Evolutionary conservation across 1,140 invertebrate species (phyloP), one percentile per base, ranked within the genome.

Genomic region (Pseudoatta argentina): DNA sequence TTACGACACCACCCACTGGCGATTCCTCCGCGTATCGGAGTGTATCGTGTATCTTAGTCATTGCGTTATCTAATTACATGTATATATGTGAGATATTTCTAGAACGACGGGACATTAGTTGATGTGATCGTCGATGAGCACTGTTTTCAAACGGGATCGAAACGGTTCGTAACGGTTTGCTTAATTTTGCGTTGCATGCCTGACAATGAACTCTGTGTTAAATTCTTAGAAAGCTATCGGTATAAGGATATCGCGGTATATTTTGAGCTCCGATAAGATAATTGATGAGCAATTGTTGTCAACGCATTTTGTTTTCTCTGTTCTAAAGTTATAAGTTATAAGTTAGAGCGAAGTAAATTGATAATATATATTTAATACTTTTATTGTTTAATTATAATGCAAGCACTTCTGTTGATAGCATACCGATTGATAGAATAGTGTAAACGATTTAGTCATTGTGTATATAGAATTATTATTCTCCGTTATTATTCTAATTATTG

Each of bases 81-180:
- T 39, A 39, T 55, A 53, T n/a, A 44, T 16, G 27, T 14, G 24
- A 24, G 48, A 27, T 12, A 81, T 24, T 67, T 79, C 48, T 39
- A 21, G 63, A 18, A 16, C 77, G 63, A 69, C 16, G 30, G 2
- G 30, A 48, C 24, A 66, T 78, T 53, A 79, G 61, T 66, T 18
- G 64, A 55, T 3, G 76, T 3, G 63, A 51, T 81, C 48, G 57
- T 57, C 30, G 30, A 21, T 34, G 64, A 71, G 51, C 53, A 57
- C 30, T 81, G 39, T 57, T 57, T 27, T 71, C 30, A 27, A 81
- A 81, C 78, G 66, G 51, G 78, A 81, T 81, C 78, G 64, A n/a
- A 81, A 34, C 78, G 34, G 34, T 57, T 69, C n/a, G 48, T 81
- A 81, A 81, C 78, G 78, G 78, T 81, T 71, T 71, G 78, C 51